Evolutionary conservation across 2,797 vertebrate species (phyloP).

Genomic region (Xenopus petersii): DNA sequence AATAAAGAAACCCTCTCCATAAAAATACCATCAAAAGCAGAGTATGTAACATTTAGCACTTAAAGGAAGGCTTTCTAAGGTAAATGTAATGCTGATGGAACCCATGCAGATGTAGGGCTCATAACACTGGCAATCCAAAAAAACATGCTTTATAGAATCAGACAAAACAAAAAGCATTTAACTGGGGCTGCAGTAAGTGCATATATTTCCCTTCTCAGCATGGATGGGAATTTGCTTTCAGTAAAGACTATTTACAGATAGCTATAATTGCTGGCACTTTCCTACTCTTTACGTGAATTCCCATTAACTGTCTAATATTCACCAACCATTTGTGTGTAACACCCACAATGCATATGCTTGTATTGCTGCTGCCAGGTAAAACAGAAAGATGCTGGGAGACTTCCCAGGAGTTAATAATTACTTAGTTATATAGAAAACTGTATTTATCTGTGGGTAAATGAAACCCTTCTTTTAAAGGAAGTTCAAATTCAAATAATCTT

Average conservation of each 20-base stretch:
- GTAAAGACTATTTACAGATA: slow-evolving; percentile 19
- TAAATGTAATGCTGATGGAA: not conserved
- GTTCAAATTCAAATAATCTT: no score
- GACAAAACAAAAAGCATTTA: slow-evolving; percentile 11
- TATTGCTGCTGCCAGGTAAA: slow-evolving; percentile 5
- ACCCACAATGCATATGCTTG: slow-evolving; percentile 16
- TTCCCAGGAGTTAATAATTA: slow-evolving; percentile 22
- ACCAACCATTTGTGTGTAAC: slow-evolving; percentile 11
- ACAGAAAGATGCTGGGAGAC: slow-evolving; percentile 3
- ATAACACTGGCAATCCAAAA: slow-evolving; percentile 10
- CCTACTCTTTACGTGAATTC: slow-evolving; percentile 21
- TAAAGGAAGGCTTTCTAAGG: not conserved
- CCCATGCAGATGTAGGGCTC: not conserved
- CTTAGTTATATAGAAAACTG: no score
- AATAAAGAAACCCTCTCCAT: no score
- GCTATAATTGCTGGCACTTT: slow-evolving; percentile 23
- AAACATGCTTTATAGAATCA: not conserved
- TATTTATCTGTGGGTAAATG: no score
- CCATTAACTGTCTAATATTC: slow-evolving; percentile 20
- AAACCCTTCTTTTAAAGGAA: no score
- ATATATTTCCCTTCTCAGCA: slow-evolving; percentile 7
- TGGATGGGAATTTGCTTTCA: slow-evolving; percentile 13
- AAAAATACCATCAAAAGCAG: no score
- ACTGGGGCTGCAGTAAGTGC: slow-evolving; percentile 1
- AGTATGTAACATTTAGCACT: no score